A percentile compares a stretch with the other conserved stretches of the same genome.
These are phyloP conservation scores for Euwallacea similis DNA, from an alignment of 1,140 invertebrate species.

Conservation along the genomic window DNA sequence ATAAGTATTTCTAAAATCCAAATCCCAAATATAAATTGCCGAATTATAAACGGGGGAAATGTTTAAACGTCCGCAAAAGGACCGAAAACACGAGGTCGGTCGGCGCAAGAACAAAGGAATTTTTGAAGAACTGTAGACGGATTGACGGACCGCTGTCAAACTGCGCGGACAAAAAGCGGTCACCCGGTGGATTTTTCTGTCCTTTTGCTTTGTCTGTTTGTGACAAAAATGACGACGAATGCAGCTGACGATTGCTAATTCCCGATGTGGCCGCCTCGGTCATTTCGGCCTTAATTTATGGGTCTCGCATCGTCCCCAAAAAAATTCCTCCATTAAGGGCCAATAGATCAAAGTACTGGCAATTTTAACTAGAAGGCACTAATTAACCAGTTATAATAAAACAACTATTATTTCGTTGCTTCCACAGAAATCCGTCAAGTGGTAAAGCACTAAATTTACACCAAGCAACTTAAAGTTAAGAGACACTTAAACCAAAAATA, in stretches of 20 bases:
- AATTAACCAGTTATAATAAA: too few relatives aligned
- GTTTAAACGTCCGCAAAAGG: slow-evolving; percentile 43
- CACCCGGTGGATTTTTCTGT: slow-evolving; percentile 34
- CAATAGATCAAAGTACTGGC: too few relatives aligned
- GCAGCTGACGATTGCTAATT: slow-evolving; percentile 39
- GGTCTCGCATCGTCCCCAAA: slow-evolving; percentile 6
- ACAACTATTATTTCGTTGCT: too few relatives aligned
- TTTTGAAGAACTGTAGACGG: slow-evolving; percentile 46
- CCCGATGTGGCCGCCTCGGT: slow-evolving; percentile 21
- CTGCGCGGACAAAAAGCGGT: slow-evolving; percentile 41
- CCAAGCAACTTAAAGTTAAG: too few relatives aligned
- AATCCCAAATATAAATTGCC: slow-evolving; percentile 47
- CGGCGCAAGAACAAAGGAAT: slow-evolving; percentile 44
- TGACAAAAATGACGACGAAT: slow-evolving; percentile 38
- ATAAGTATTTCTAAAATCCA: slow-evolving; percentile 49
- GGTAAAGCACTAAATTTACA: too few relatives aligned
- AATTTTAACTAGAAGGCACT: too few relatives aligned
- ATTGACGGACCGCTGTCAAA: slow-evolving; percentile 48
- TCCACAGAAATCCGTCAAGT: too few relatives aligned
- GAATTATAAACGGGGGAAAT: slow-evolving; percentile 47
- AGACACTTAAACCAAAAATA: too few relatives aligned
- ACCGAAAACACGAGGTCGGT: slow-evolving; percentile 37
- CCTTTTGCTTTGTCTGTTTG: slow-evolving; percentile 40
- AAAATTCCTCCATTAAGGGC: slow-evolving; percentile 5
- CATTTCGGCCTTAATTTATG: slow-evolving; percentile 32